Evolutionary conservation across 2,888 invertebrate species (phyloP).

Genomic region (Scaptomyza polygonia): DNA sequence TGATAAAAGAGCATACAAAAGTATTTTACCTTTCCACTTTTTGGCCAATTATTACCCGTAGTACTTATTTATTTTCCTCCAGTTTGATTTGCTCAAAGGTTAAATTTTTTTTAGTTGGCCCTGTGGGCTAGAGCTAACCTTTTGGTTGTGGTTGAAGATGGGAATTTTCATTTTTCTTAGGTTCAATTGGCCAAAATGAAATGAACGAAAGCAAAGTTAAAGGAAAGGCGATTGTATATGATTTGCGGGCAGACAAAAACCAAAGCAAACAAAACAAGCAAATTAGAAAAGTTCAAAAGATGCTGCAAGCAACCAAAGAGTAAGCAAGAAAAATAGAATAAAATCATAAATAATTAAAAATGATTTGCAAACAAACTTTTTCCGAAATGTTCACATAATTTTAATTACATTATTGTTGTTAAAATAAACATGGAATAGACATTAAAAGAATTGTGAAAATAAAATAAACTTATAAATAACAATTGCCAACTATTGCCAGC

Average conservation of each 20-base stretch:
- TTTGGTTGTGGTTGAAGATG: slow-evolving; percentile 42
- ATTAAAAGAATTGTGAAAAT: slow-evolving; percentile 14
- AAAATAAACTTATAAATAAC: slow-evolving; percentile 36
- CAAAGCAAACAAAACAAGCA: slow-evolving; percentile 41
- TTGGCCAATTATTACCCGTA: slow-evolving; percentile 48
- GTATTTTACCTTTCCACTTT: slow-evolving; percentile 24
- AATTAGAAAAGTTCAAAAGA: slow-evolving; percentile 46
- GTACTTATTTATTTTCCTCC: slow-evolving; percentile 10
- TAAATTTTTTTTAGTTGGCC: slow-evolving; percentile 36
- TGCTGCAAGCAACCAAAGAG: slow-evolving; percentile 6
- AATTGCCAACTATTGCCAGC: slow-evolving; percentile 17
- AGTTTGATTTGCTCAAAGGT: slow-evolving; percentile 53
- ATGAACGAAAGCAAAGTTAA: background rate
- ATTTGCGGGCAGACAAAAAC: slow-evolving; percentile 33
- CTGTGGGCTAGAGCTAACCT: slow-evolving; percentile 25
- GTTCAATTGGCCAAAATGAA: slow-evolving; percentile 7
- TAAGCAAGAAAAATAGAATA: slow-evolving; percentile 4
- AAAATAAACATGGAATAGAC: background rate
- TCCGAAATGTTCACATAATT: slow-evolving; percentile 13
- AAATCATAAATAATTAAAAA: slow-evolving; percentile 40
- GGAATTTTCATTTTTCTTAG: slow-evolving; percentile 39
- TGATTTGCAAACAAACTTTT: slow-evolving; percentile 2
- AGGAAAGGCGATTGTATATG: slow-evolving; percentile 1
- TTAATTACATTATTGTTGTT: slow-evolving; percentile 28
- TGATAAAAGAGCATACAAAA: slow-evolving; percentile 10